Evolutionary conservation across 2,888 invertebrate genomes (phyloP), one percentile per base, ranked within the genome.

Genomic region (Drosophila yooni): DNA sequence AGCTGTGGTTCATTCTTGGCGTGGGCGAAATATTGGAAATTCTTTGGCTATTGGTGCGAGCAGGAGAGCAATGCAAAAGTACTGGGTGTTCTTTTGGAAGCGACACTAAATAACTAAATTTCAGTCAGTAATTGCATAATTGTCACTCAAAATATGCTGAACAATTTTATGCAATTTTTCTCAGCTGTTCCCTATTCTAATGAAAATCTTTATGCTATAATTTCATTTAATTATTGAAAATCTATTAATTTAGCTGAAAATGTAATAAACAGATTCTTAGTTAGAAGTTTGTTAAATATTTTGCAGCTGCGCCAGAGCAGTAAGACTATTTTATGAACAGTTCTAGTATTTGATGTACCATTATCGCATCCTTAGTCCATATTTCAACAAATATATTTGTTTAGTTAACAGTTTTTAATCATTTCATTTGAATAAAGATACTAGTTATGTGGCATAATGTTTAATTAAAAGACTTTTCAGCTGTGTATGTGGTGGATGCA

Each of bases 1-100:
- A 77, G 71, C 80, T 74, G 74, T 68, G 60, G 48, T 51, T 50
- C 63, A 36, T 18, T 29, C 40, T 54, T 54, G 59, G 18, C 29
- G 50, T n/a, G 50, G 29, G 11, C 43, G 43, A 69, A 64, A 76
- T 78, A 78, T 63, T 73, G 59, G 53, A 51, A 63, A 64, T 68
- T 54, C 29, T 46, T 54, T 43, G 38, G 48, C 38, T 27, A 40
- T 48, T 60, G 52, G 36, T 52, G 25, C 51, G 36, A 33, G n/a
- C 31, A 25, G n/a, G 8, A 2, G 18, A 34, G 25, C 31, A 43
- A 38, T 48, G 33, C 25, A 48, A 53, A 52, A 25, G 2, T 31
- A 60, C 48, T 38, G 34, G 43, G 8, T 34, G 18, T 15, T 46
- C n/a, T 21, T 43, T 5, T 6, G 25, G 2, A 18, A 50, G 27